Percentiles rank a stretch among this genome's conserved stretches.
These are phyloP conservation scores for Eulemur albifrons DNA, from an alignment of 2,797 vertebrate species.

Conservation along the genomic window DNA sequence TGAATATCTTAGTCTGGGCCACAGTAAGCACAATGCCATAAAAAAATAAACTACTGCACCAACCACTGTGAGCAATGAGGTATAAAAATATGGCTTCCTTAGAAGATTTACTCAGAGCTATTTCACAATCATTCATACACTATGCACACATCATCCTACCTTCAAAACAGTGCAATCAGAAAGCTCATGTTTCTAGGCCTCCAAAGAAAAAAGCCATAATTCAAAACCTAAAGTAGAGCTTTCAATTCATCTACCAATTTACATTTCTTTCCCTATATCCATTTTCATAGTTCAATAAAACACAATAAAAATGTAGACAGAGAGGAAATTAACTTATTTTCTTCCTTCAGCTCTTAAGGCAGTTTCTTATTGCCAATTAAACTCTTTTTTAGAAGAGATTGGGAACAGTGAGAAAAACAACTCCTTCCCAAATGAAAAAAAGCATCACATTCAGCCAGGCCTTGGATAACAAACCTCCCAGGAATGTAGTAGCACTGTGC, in stretches of 20 bases:
- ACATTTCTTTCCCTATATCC: background rate
- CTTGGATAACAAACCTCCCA: too few species aligned
- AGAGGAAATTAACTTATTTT: constrained; percentile 11
- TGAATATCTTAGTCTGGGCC: constrained; percentile 60
- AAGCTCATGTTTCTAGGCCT: background rate
- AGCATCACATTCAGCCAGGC: background rate
- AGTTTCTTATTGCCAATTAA: background rate
- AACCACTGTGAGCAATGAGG: constrained; percentile 51
- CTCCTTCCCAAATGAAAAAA: background rate
- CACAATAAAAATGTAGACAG: constrained; percentile 32
- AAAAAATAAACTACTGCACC: constrained; percentile 65
- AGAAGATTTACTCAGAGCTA: constrained; percentile 72
- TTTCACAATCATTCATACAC: constrained; percentile 61
- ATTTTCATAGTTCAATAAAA: constrained; percentile 44
- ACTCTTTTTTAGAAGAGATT: background rate
- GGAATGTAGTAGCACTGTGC: too few species aligned
- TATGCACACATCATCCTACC: constrained; percentile 6
- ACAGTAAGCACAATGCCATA: constrained; percentile 55
- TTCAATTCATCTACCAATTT: background rate
- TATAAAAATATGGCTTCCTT: constrained; percentile 60
- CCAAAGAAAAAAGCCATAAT: background rate
- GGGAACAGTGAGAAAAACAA: background rate
- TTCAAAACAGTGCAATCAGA: constrained; percentile 25
- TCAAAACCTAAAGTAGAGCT: background rate
- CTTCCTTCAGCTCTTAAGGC: background rate